Conservation (phyloP, 2,113 vertebrate species). For the Rhagologus leucostigma region DNA sequence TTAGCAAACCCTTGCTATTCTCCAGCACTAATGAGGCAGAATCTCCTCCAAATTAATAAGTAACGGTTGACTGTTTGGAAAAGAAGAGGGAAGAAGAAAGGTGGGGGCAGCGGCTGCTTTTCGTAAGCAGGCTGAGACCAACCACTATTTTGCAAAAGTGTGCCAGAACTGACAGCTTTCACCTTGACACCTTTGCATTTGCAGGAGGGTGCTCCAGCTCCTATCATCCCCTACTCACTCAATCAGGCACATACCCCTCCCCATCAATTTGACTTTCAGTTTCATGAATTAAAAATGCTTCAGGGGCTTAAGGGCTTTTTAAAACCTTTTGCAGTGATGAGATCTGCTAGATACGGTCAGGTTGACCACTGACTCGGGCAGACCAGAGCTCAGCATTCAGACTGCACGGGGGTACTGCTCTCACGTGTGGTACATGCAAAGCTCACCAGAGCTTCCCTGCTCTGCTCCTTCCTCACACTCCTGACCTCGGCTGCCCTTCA, state of each 20-base stretch:
- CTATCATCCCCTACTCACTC: rapidly evolving
- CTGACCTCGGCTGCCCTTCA: slow-evolving; percentile 16
- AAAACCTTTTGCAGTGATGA: neutral
- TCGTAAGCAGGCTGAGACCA: neutral
- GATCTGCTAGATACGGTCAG: neutral
- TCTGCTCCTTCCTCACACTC: neutral
- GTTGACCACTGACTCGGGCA: rapidly evolving
- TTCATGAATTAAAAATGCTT: neutral
- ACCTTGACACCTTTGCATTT: neutral
- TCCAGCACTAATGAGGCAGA: neutral
- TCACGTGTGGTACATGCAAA: neutral
- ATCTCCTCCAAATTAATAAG: neutral
- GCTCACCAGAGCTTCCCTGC: neutral
- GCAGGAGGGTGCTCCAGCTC: neutral
- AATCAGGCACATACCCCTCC: too few species aligned
- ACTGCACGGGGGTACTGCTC: rapidly evolving
- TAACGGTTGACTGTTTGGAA: neutral
- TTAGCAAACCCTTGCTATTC: neutral
- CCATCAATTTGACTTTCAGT: neutral
- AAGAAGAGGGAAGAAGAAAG: neutral
- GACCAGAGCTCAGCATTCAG: neutral
- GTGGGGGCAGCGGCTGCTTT: neutral
- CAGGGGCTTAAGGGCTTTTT: neutral
- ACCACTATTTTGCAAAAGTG: neutral
- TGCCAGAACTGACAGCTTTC: neutral